Base-by-base conservation (phyloP, 2,797 vertebrate genomes). In the Nannoperca australis region DNA sequence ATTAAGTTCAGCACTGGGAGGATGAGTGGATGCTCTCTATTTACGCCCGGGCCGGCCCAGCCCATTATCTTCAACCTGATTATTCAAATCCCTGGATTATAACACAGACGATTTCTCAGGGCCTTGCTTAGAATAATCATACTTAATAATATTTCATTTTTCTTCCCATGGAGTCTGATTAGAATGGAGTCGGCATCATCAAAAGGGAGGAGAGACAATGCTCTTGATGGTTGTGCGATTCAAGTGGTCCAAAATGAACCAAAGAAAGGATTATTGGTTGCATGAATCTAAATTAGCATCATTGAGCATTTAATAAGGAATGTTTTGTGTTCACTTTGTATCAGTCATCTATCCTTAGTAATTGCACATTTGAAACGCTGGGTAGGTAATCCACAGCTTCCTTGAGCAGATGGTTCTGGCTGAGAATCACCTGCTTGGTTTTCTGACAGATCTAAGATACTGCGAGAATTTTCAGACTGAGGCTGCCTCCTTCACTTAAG, bases 11-110 rank as follows among this genome's bases (percentile, higher is more conserved):
- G 92, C 86, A 20, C 85, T 74, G 83, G 88, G 92, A 91, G 91
- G 90, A 93, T 86, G 91, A 92, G 90, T 88, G 88, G 89, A 92
- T 92, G 90, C 88, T 93, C 92, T 94, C 92, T 93, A 90, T 94
- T 94, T 93, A 92, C 89, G 75, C 90, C 90, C 77, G 15, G 90
- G 85, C 88, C 86, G 68, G 89, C 88, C 92, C 92, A 93, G 86
- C 84, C 90, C 89, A 93, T 94, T 94, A 94, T 92, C 91, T 91
- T 87, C 90, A 94, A 90, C 89, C 91, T 93, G 93, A 94, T 94
- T 93, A 94, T 94, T 94, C 90, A 92, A 93, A 94, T 92, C 91
- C 92, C 89, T 87, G 92, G 92, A 95, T 94, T 94, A 93, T 88
- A 93, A 93, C 88, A 64, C 90, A 85, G 89, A 87, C 88, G 40